These are phyloP conservation scores for Aromia moschata DNA, from an alignment of 2,888 invertebrate species.

Conservation along the genomic window DNA sequence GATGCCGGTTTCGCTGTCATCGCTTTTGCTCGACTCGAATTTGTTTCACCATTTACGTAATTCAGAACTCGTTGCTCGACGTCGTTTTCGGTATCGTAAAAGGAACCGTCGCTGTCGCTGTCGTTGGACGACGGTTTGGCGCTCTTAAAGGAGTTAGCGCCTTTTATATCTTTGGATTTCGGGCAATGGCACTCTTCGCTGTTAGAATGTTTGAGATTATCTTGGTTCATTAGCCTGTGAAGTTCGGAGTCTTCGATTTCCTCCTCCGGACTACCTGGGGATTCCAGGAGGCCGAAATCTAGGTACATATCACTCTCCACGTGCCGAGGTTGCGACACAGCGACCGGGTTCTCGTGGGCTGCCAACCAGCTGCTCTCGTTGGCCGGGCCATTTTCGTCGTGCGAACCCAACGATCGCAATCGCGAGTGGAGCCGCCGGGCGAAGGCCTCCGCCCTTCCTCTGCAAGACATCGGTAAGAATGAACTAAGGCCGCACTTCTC, in stretches of 20 bases:
- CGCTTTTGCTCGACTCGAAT: conserved; percentile 36
- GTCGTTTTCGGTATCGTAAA: conserved; percentile 63
- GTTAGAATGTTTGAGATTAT: conserved; percentile 45
- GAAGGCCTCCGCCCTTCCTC: conserved; percentile 82
- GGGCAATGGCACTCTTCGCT: conserved; percentile 60
- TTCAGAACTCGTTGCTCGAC: conserved; percentile 15
- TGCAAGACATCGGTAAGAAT: conserved; percentile 80
- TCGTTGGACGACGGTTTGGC: conserved; percentile 48
- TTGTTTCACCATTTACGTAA: conserved; percentile 35
- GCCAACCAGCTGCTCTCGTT: conserved; percentile 52
- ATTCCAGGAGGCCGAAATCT: conserved; percentile 73
- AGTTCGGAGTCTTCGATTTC: conserved; percentile 51
- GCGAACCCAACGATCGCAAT: conserved; percentile 74
- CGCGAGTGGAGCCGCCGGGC: conserved; percentile 80
- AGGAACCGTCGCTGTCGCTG: conserved; percentile 65
- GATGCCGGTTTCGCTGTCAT: conserved; percentile 36
- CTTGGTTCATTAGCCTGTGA: conserved; percentile 58
- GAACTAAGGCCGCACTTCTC: conserved; percentile 73
- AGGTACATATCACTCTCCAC: conserved; percentile 70
- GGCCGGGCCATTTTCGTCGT: conserved; percentile 55
- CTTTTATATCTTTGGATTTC: conserved; percentile 65
- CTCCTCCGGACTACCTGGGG: conserved; percentile 76
- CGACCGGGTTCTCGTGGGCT: conserved; percentile 53
- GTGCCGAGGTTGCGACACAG: conserved; percentile 65
- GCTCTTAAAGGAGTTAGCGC: conserved; percentile 28